phyloP scores from a whole-genome alignment of 2,888 invertebrate genomes.

The Smittia sp. region DNA sequence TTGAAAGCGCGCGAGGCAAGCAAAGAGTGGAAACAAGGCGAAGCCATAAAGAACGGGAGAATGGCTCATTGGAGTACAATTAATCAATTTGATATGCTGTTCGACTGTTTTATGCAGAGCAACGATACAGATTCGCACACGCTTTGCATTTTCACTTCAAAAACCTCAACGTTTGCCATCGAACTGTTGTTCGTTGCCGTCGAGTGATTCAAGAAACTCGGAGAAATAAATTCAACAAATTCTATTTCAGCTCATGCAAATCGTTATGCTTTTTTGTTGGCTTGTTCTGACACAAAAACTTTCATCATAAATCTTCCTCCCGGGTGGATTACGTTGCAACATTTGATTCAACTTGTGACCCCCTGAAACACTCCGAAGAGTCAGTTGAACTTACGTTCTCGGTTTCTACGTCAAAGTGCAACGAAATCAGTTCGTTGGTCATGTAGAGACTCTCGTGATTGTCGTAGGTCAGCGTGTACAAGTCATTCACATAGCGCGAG shows the following conservation, averaged over 20 bases:
- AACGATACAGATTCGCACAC: background rate
- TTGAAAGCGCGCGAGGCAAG: background rate
- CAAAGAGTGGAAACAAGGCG: background rate
- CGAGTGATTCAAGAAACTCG: background rate
- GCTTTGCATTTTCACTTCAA: background rate
- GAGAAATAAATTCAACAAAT: background rate
- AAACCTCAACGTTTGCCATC: background rate
- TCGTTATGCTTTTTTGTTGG: background rate
- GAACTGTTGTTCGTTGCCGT: background rate
- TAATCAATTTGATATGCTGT: conserved; percentile 24
- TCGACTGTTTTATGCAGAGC: background rate
- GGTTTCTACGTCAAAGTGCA: background rate
- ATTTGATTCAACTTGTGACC: background rate
- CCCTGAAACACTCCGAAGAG: background rate
- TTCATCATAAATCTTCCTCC: background rate
- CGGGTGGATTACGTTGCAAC: background rate
- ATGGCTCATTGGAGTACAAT: conserved; percentile 27
- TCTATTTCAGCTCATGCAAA: background rate
- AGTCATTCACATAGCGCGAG: conserved; percentile 75
- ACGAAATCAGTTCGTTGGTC: background rate
- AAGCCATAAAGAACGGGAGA: conserved; percentile 25
- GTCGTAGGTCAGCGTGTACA: conserved; percentile 82
- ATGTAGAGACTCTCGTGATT: conserved; percentile 71
- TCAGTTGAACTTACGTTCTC: conserved; percentile 15
- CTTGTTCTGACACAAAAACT: background rate